phyloP scores from a whole-genome alignment of 2,797 vertebrate species.

The Sylvilagus floridanus region DNA sequence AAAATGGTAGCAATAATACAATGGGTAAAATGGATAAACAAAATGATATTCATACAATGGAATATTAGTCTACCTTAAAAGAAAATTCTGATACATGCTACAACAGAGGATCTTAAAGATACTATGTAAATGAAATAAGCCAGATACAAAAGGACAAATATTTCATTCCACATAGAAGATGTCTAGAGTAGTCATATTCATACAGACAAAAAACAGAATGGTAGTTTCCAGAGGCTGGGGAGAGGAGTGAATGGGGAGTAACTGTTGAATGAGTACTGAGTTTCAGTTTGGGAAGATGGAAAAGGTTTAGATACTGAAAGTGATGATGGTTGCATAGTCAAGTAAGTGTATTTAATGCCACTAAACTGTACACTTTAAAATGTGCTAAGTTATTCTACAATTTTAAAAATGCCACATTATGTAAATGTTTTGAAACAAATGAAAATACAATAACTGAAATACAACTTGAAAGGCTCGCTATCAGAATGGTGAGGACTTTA shows the following conservation, averaged over 20 bases:
- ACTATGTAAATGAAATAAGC: conserved; percentile 4
- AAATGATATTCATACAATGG: conserved; percentile 7
- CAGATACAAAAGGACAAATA: background rate
- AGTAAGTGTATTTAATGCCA: background rate
- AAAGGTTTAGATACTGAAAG: background rate
- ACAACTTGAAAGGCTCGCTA: background rate
- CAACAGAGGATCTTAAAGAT: background rate
- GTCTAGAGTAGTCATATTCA: background rate
- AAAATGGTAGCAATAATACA: background rate
- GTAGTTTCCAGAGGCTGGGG: background rate
- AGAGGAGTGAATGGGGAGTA: background rate
- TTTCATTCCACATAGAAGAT: background rate
- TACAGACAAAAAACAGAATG: background rate
- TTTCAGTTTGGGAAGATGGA: background rate
- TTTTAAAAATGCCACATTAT: background rate
- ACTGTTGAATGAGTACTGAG: background rate
- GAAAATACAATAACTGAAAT: background rate
- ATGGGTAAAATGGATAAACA: background rate
- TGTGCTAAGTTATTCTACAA: background rate
- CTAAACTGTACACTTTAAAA: background rate
- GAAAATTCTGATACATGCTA: background rate
- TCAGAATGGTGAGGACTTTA: background rate
- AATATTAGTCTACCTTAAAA: background rate
- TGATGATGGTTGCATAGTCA: background rate
- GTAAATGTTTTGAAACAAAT: background rate